These are phyloP conservation scores for Tetraneura akinire DNA, from an alignment of 1,140 invertebrate species.

Conservation along the genomic window DNA sequence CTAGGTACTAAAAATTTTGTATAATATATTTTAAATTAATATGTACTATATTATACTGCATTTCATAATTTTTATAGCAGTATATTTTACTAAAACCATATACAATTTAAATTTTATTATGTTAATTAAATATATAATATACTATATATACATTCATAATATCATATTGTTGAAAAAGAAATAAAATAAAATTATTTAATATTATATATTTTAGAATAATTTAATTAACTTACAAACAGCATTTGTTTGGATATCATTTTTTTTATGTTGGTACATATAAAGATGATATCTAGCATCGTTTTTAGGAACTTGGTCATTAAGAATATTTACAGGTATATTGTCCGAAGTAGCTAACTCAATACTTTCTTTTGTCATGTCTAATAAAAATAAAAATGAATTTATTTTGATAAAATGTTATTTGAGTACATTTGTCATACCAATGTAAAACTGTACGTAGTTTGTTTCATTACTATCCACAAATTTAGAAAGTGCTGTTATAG, in stretches of 20 bases:
- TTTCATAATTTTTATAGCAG: too few species aligned
- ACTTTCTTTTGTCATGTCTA: slow-evolving; percentile 55
- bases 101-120: too few species aligned
- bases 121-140: too few species aligned
- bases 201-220: background rate
- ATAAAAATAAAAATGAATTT: slow-evolving; percentile 21
- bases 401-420: background rate
- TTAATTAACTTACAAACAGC: slow-evolving; percentile 68
- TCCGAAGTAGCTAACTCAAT: slow-evolving; percentile 53
- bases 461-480: slow-evolving; percentile 59
- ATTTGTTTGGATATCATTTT: slow-evolving; percentile 87
- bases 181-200: too few species aligned
- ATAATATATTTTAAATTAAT: too few species aligned
- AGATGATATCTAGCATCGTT: slow-evolving; percentile 90
- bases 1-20: too few species aligned
- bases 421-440: slow-evolving; percentile 60
- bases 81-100: too few species aligned
- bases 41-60: too few species aligned
- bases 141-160: too few species aligned
- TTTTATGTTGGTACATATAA: slow-evolving; percentile 85
- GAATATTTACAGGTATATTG: slow-evolving; percentile 57
- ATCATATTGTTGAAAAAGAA: too few species aligned
- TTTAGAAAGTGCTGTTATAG: slow-evolving; percentile 65
- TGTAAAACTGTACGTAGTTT: slow-evolving; percentile 76
- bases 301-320: slow-evolving; percentile 76